Base-by-base conservation (phyloP, 2,888 invertebrate species). In the Petrolisthes manimaculis region DNA sequence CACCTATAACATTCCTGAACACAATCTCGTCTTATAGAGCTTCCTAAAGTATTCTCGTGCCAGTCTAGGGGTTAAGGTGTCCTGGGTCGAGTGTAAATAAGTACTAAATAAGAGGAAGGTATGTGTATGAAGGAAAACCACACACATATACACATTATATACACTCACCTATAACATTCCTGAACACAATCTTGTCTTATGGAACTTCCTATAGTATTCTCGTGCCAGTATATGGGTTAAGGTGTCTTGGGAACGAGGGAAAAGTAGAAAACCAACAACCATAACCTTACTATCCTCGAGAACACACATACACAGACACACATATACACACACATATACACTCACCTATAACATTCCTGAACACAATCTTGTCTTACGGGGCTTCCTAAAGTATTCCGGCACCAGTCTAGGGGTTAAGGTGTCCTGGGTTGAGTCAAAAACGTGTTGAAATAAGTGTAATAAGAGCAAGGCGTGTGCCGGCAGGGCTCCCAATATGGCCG, bases 301-400 rank as follows among this genome's bases (percentile, higher is more conserved):
- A 37, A 37, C 37, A 37, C 37, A 37, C 37, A 37, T 37, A 37
- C 37, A 37, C 37, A 37, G 37, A 37, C 37, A 37, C 37, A 37
- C 37, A 37, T 37, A 37, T 37, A 37, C 0, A 37, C 37, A 37
- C 37, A 37, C 12, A 21, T 1, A 18, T 56, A 18, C 53, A 56
- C 87, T 67, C 14, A 88, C 87, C 87, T 88, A 88, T 80, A 81
- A 84, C 87, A 88, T 88, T 88, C 87, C 87, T 88, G 84, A 88
- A 51, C 21, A 78, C 83, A 71, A 88, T 84, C 87, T 88, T 79
- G 87, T 54, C 54, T 71, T 80, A 84, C 80, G 79, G 84, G 79
- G 78, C 71, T 78, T 79, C 83, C 74, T 56, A 88, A 80, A 88
- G 67, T 55, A 9, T 79, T 56, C 53, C 37, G 8, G 1, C 14